Evolutionary conservation across 1,140 invertebrate genomes (phyloP).

Genomic region (Tetramorium alpestre): DNA sequence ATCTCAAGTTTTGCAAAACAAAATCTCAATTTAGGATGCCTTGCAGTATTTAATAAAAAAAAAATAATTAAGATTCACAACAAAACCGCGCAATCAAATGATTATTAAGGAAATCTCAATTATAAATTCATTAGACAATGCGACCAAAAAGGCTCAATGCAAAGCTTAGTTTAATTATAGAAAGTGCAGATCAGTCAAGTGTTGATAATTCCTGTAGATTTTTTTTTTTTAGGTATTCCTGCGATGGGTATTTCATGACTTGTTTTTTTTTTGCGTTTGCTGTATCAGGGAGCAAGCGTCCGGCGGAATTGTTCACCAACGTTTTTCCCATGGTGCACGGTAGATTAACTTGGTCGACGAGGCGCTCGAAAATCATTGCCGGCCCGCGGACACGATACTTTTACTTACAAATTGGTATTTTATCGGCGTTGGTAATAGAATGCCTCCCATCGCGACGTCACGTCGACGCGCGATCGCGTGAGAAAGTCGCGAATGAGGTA

Average conservation of each 20-base stretch:
- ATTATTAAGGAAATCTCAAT: neutral
- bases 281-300: neutral
- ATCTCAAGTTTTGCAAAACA: neutral
- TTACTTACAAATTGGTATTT: constrained; percentile 64
- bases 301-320: constrained; percentile 19
- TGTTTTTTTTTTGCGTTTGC: neutral
- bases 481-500: constrained; percentile 56
- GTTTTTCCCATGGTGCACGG: constrained; percentile 65
- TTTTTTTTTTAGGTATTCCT: neutral
- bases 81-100: neutral
- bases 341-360: constrained; percentile 68
- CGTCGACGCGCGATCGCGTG: constrained; percentile 52
- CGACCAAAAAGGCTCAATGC: neutral
- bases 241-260: no score
- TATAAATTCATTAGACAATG: neutral
- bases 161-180: neutral
- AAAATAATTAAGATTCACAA: neutral
- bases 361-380: constrained; percentile 60
- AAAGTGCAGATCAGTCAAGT: neutral
- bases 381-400: constrained; percentile 60
- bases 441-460: constrained; percentile 19
- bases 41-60: neutral
- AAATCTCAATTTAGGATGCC: neutral
- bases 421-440: constrained; percentile 52
- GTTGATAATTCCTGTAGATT: neutral